Conservation (phyloP, 2,888 invertebrate species). For the Microplitis manilae region DNA sequence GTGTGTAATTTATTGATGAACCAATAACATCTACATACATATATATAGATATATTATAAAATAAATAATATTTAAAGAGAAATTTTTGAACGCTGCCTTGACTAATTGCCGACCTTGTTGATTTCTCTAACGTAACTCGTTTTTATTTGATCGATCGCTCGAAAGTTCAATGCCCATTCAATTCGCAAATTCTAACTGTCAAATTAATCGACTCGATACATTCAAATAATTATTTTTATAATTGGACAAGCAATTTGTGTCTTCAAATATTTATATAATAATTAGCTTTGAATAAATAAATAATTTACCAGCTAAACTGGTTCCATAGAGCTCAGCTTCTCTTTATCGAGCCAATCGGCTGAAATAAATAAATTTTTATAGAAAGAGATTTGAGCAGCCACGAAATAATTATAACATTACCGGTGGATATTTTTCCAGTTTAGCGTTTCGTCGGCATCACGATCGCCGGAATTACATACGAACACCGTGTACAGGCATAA, state of each 20-base stretch:
- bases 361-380: too few species aligned
- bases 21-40: not conserved
- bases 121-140: not conserved
- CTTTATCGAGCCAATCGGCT: too few species aligned
- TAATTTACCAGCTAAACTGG: not conserved
- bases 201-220: not conserved
- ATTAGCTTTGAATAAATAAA: not conserved
- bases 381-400: not conserved
- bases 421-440: not conserved
- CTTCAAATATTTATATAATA: not conserved
- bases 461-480: slow-evolving; percentile 58
- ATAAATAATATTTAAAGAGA: not conserved
- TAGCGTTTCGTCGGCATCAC: slow-evolving; percentile 47
- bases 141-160: slow-evolving; percentile 1
- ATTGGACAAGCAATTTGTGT: not conserved
- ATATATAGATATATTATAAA: not conserved
- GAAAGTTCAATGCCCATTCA: not conserved
- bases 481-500: slow-evolving; percentile 44
- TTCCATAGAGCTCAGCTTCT: too few species aligned
- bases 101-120: slow-evolving; percentile 1
- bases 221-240: not conserved
- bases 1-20: not conserved
- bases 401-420: not conserved
- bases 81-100: not conserved
- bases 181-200: not conserved